Evolutionary conservation across 1,140 invertebrate species (phyloP).

Genomic region (Drosophila rhopaloa): DNA sequence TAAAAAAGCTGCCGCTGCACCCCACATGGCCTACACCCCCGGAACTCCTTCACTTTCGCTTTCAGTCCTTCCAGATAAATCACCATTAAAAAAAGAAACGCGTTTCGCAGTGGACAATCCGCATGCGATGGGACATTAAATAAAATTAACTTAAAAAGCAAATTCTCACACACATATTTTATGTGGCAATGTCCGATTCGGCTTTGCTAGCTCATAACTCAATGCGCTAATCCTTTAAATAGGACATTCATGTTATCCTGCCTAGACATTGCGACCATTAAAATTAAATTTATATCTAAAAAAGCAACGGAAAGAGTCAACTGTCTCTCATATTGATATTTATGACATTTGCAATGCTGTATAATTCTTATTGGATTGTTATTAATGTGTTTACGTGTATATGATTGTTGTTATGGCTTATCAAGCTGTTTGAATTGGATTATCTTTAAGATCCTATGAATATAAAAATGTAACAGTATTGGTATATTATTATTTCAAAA

Average conservation of each 20-base stretch:
- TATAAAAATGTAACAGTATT: not conserved
- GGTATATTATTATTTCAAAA: too few relatives aligned
- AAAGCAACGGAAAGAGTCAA: conserved; percentile 24
- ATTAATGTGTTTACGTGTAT: conserved; percentile 38
- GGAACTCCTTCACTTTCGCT: conserved; percentile 25
- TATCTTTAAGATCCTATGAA: not conserved
- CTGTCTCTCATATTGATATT: conserved; percentile 78
- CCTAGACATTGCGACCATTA: conserved; percentile 68
- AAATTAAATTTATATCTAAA: conserved; percentile 79
- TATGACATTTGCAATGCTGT: conserved; percentile 80
- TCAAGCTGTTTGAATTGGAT: not conserved
- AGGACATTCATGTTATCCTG: conserved; percentile 82
- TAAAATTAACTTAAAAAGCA: conserved; percentile 84
- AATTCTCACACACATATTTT: conserved; percentile 73
- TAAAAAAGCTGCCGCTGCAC: conserved; percentile 62
- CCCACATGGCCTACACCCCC: conserved; percentile 7
- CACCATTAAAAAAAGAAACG: conserved; percentile 79
- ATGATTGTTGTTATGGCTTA: conserved; percentile 18
- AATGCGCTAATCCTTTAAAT: conserved; percentile 81
- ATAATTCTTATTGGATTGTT: conserved; percentile 73
- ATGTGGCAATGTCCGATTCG: conserved; percentile 54
- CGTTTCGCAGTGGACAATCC: conserved; percentile 45
- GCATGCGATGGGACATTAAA: conserved; percentile 61
- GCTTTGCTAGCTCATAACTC: conserved; percentile 72
- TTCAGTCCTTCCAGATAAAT: conserved; percentile 54